Evolutionary conservation across 2,113 vertebrate genomes (phyloP).

Genomic region (Silurus glanis): DNA sequence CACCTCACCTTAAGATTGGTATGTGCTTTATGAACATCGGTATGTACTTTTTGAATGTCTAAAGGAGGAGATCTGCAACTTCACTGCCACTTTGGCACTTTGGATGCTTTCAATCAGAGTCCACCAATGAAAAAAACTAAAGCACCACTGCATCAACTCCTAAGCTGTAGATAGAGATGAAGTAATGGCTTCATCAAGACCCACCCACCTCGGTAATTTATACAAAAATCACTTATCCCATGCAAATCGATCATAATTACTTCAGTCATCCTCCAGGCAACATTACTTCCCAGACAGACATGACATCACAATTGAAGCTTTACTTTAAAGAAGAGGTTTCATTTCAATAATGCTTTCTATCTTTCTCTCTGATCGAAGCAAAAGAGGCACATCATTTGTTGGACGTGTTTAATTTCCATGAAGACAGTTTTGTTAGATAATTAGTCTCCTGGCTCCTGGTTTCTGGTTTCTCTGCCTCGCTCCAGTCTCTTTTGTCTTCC

Average conservation of each 20-base stretch:
- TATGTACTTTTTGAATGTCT: no score
- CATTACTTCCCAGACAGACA: background rate
- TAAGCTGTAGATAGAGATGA: no score
- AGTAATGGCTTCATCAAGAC: background rate
- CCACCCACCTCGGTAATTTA: background rate
- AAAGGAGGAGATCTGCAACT: no score
- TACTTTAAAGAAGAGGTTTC: background rate
- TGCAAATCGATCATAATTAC: background rate
- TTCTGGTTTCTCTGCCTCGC: conserved; percentile 64
- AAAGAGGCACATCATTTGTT: conserved; percentile 63
- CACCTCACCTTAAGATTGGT: no score
- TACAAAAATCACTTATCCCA: background rate
- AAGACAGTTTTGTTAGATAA: conserved; percentile 74
- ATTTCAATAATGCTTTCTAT: background rate
- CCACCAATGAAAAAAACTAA: background rate
- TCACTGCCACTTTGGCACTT: no score
- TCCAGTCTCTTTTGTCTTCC: conserved; percentile 66
- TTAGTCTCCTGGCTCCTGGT: conserved; percentile 71
- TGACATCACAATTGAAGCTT: background rate
- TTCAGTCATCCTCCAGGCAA: background rate
- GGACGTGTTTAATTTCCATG: conserved; percentile 74
- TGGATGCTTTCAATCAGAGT: background rate
- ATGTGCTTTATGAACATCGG: no score
- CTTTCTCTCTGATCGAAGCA: conserved; percentile 53
- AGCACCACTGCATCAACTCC: background rate